A percentile compares a stretch with the other conserved stretches of the same genome.
Conservation (phyloP, 2,888 invertebrate genomes). For the Acrobasis repandana region DNA sequence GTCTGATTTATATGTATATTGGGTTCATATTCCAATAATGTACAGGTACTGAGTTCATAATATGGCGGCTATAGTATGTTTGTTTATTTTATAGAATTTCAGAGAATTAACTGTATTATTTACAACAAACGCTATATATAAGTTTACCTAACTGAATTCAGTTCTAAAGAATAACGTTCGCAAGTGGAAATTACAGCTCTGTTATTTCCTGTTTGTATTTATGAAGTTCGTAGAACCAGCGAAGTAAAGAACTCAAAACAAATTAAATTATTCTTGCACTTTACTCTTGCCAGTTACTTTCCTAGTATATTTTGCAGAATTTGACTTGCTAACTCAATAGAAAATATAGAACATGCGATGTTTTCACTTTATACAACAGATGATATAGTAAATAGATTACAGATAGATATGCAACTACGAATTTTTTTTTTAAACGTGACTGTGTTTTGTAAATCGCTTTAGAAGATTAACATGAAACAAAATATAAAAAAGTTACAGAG, state of each 20-base stretch:
- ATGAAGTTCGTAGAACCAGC: constrained; percentile 6
- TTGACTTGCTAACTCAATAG: constrained; percentile 15
- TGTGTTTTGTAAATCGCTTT: too few relatives aligned
- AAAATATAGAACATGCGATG: constrained; percentile 13
- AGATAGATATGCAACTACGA: background rate
- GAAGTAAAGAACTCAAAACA: constrained; percentile 15
- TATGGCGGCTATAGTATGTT: background rate
- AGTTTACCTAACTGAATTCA: background rate
- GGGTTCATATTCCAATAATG: too few relatives aligned
- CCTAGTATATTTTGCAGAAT: constrained; percentile 15
- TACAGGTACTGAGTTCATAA: too few relatives aligned
- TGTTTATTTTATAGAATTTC: background rate
- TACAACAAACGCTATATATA: background rate
- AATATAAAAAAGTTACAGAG: too few relatives aligned
- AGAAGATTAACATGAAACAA: too few relatives aligned
- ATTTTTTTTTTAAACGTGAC: too few relatives aligned
- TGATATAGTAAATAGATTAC: background rate
- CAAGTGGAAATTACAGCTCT: background rate
- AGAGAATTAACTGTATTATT: background rate
- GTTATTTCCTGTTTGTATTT: constrained; percentile 10
- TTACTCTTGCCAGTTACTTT: constrained; percentile 3
- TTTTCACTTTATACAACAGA: background rate
- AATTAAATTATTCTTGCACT: constrained; percentile 17
- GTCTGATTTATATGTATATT: too few relatives aligned
- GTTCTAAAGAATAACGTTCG: background rate